Percentiles rank a stretch among this genome's conserved stretches.
Evolutionary conservation across 2,888 invertebrate species (phyloP).

Genomic region (Spialia ferax): DNA sequence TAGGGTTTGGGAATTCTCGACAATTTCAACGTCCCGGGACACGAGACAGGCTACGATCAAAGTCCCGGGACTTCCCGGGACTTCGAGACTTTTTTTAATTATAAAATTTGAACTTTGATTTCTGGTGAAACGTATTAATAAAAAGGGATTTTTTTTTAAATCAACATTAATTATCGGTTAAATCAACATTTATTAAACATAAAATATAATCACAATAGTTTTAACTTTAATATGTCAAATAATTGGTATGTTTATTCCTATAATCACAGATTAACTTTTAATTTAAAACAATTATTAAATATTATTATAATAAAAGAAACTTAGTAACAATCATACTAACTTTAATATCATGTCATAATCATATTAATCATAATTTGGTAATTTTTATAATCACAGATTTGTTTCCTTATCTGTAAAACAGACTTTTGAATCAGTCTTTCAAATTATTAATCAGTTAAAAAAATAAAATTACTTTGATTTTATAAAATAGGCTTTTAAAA

Average conservation of each 20-base stretch:
- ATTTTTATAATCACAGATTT: background rate
- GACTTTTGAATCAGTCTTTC: background rate
- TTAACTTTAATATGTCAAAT: background rate
- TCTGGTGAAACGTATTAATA: background rate
- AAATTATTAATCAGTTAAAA: background rate
- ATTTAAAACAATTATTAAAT: background rate
- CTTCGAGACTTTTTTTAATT: no score
- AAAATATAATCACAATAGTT: no score
- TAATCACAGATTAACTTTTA: background rate
- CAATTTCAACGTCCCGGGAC: no score
- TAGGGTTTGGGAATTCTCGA: no score
- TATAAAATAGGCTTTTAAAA: background rate
- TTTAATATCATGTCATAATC: background rate
- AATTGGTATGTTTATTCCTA: background rate
- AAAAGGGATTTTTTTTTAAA: no score
- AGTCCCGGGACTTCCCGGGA: no score
- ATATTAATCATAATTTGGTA: background rate
- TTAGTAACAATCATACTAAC: background rate
- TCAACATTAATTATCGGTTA: no score
- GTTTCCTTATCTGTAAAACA: background rate
- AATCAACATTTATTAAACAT: no score
- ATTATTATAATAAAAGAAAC: background rate
- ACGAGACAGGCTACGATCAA: no score
- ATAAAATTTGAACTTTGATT: background rate
- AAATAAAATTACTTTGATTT: background rate